Percentiles rank a stretch among this genome's conserved stretches.
Evolutionary conservation across 2,797 vertebrate species (phyloP).

Genomic region (Prunella strophiata): DNA sequence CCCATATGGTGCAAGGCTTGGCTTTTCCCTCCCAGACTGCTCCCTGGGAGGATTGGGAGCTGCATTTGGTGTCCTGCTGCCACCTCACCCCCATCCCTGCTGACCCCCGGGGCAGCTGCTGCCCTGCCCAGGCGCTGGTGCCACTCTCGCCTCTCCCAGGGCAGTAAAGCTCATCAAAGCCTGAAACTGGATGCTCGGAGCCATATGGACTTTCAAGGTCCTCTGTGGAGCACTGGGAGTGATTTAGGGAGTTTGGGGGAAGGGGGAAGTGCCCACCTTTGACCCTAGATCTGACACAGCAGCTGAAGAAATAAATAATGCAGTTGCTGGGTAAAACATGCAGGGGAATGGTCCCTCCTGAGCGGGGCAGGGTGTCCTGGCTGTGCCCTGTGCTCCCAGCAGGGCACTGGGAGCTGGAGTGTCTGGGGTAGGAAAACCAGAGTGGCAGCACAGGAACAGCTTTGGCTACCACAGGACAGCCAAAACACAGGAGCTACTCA

Average conservation of each 20-base stretch:
- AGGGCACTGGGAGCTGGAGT: accelerated
- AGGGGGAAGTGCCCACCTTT: not conserved
- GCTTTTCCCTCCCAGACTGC: constrained; percentile 12
- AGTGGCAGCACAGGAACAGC: accelerated
- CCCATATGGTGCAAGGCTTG: constrained; percentile 10
- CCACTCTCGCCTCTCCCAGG: not conserved
- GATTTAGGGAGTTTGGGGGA: not conserved
- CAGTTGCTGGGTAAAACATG: accelerated
- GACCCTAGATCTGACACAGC: not conserved
- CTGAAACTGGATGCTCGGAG: not conserved
- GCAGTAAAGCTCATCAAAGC: not conserved
- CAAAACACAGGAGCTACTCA: accelerated
- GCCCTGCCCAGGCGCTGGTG: not conserved
- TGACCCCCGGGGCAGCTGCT: not conserved
- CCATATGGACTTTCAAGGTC: not conserved
- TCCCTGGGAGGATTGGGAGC: not conserved
- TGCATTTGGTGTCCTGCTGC: not conserved
- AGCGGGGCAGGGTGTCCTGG: not conserved
- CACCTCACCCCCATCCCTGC: not conserved
- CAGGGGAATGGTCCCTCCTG: accelerated
- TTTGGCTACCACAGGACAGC: not conserved
- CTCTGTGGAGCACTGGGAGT: accelerated
- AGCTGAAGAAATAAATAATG: not conserved
- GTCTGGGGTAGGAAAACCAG: accelerated
- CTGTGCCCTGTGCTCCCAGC: not conserved